Evolutionary conservation across 2,797 vertebrate species (phyloP).

Genomic region (Lepidocolaptes lacrymiger): DNA sequence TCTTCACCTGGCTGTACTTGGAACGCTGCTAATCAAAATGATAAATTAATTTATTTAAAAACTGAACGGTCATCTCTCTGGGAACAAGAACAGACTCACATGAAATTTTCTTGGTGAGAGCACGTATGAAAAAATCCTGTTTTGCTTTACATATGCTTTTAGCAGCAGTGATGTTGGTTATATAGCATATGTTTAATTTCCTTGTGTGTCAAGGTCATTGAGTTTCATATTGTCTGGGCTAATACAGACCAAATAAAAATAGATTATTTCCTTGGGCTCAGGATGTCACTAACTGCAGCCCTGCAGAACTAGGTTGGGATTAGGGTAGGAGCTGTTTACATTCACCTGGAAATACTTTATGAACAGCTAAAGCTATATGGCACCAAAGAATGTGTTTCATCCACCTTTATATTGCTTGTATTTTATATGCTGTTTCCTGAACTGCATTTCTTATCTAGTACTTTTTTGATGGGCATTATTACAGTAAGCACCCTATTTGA

Average conservation of each 20-base stretch:
- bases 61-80: slow-evolving; percentile 73
- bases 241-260: not conserved
- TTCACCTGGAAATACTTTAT: not conserved
- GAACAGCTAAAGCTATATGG: not conserved
- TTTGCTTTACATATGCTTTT: not conserved
- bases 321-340: not conserved
- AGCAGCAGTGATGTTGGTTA: not conserved
- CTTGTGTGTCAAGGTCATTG: rapidly evolving
- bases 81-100: slow-evolving; percentile 67
- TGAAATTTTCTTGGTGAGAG: slow-evolving; percentile 81
- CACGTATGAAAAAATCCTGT: not conserved
- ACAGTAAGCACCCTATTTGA: not conserved
- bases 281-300: not conserved
- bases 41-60: slow-evolving; percentile 82
- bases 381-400: not conserved
- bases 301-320: not conserved
- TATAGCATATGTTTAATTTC: not conserved
- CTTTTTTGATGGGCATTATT: not conserved
- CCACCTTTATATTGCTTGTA: not conserved
- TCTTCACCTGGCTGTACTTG: not conserved
- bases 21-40: not conserved
- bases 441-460: not conserved
- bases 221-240: not conserved
- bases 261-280: not conserved
- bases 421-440: not conserved